Evolutionary conservation across 2,113 vertebrate species (phyloP).

Genomic region (Garra rufa): DNA sequence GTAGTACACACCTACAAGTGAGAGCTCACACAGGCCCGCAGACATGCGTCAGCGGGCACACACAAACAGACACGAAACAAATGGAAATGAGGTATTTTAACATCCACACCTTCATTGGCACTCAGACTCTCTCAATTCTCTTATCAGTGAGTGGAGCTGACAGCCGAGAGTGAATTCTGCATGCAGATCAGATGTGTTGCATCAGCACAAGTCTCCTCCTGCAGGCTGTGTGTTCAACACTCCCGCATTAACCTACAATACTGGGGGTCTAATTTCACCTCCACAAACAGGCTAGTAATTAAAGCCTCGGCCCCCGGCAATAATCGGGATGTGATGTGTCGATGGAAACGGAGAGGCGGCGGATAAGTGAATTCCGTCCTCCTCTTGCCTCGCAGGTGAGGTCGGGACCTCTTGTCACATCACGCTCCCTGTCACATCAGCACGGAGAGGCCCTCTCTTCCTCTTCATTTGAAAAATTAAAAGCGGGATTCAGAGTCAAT

Average conservation of each 20-base stretch:
- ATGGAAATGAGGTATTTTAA: slow-evolving; percentile 45
- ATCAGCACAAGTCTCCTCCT: slow-evolving; percentile 2
- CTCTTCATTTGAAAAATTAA: slow-evolving; percentile 72
- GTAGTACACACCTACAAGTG: not conserved
- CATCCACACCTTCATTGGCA: slow-evolving; percentile 20
- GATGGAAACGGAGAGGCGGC: slow-evolving; percentile 4
- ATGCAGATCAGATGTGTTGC: slow-evolving; percentile 51
- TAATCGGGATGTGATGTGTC: slow-evolving; percentile 38
- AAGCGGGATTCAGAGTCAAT: slow-evolving; percentile 74
- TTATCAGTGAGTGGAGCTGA: slow-evolving; percentile 41
- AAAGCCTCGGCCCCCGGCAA: slow-evolving; percentile 25
- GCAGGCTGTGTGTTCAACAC: slow-evolving; percentile 6
- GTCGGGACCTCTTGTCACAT: slow-evolving; percentile 58
- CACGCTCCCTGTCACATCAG: slow-evolving; percentile 55
- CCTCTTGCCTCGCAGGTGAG: slow-evolving; percentile 47
- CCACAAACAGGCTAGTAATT: slow-evolving; percentile 41
- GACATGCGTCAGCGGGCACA: not conserved
- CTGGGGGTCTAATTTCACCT: slow-evolving; percentile 50
- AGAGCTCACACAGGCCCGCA: not conserved
- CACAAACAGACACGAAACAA: slow-evolving; percentile 25
- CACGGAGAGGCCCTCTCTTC: slow-evolving; percentile 50
- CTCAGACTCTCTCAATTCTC: slow-evolving; percentile 32
- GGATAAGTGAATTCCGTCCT: slow-evolving; percentile 48
- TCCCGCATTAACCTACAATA: slow-evolving; percentile 11
- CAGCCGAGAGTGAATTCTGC: slow-evolving; percentile 34